Evolutionary conservation across 2,797 vertebrate species (phyloP), one percentile per base, ranked within the genome.

Genomic region (Brachyrhaphis roseni): DNA sequence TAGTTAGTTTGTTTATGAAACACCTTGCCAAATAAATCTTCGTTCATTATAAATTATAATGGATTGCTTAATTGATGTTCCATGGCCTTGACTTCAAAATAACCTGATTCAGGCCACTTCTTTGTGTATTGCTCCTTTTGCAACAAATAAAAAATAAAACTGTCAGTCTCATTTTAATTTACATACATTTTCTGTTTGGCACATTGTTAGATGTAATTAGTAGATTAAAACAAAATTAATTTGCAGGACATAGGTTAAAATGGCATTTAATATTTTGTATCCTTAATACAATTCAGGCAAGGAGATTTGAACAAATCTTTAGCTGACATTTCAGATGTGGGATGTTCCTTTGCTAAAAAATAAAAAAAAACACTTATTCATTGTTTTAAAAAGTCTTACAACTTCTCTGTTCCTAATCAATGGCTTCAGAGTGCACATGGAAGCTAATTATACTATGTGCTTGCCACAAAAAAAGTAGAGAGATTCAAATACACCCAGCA

Each of bases 281-380:
- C 70, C 76, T 85, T 80, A 86, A 86, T 77, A 81, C 47, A 89
- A 84, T 75, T 87, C 72, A 89, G 80, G 8, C 74, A 71, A 46
- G 39, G 3, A 28, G 51, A 45, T 43, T 46, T 46, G 78, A 36
- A 77, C 83, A 75, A 49, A 41, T 45, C 74, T 46, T 87, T 74
- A 78, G 85, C 77, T 3, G 0, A 79, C 72, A 82, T 75, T 72
- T 82, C 64, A 1, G 88, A 83, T 83, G 83, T 59, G 81, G 76
- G 51, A 70, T 80, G 59, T 82, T 72, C 41, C 46, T 39, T n/a
- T 41, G 2, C 11, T 51, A 79, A 87, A 74, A 70, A 8, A 73
- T 43, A 39, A 39, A 39, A 0, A 39, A 39, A 6, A 39, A 39
- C 20, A 34, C 77, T 39, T 80, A 28, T 80, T n/a, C 78, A 84